phyloP scores from a whole-genome alignment of 2,113 vertebrate species.

The Gadus macrocephalus region DNA sequence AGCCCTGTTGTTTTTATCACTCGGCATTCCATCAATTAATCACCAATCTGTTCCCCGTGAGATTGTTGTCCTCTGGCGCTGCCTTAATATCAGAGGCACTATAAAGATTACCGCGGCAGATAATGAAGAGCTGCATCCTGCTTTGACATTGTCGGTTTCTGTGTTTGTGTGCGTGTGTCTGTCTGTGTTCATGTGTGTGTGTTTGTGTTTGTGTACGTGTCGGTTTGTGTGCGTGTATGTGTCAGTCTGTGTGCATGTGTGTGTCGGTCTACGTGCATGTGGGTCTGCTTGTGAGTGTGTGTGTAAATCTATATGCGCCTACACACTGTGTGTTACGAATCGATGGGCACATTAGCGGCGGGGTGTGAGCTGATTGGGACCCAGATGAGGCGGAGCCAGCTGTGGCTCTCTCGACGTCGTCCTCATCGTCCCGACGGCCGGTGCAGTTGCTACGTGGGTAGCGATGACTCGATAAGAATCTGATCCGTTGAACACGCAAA shows the following conservation, averaged over 20 bases:
- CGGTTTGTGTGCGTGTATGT: constrained; percentile 31
- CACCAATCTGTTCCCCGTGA: too few species aligned
- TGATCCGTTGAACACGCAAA: too few species aligned
- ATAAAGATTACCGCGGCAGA: constrained; percentile 59
- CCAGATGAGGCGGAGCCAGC: constrained; percentile 35
- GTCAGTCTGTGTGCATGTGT: constrained; percentile 17
- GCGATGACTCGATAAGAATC: too few species aligned
- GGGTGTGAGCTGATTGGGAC: too few species aligned
- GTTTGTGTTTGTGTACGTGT: too few species aligned
- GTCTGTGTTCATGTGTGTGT: too few species aligned
- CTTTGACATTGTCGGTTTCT: constrained; percentile 18
- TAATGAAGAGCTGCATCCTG: constrained; percentile 62
- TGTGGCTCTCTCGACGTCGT: constrained; percentile 51
- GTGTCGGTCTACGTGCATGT: constrained; percentile 30
- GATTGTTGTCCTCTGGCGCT: constrained; percentile 42
- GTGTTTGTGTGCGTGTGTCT: constrained; percentile 21
- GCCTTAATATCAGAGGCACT: constrained; percentile 62
- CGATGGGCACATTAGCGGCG: too few species aligned
- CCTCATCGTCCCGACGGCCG: constrained; percentile 15
- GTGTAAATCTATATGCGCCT: too few species aligned
- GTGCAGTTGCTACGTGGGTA: background rate
- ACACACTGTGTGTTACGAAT: too few species aligned
- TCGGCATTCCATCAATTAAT: background rate
- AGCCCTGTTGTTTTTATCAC: background rate
- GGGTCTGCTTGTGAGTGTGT: background rate